Evolutionary conservation across 2,797 vertebrate species (phyloP).

Genomic region (Gambusia yucatana): DNA sequence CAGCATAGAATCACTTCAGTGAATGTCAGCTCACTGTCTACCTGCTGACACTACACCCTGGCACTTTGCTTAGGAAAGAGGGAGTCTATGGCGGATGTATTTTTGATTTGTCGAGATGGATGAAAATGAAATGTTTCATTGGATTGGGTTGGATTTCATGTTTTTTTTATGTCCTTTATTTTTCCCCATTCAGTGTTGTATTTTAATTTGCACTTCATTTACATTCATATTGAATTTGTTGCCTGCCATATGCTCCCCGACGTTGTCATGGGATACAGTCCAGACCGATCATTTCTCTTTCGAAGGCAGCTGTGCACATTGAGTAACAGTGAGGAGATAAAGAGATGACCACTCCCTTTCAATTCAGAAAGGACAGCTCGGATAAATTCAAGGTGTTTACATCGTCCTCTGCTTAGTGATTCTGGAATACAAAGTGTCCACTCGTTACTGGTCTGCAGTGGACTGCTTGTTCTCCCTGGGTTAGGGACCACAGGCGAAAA

Average conservation of each 20-base stretch:
- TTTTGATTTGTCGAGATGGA: conserved; percentile 36
- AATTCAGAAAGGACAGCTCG: conserved; percentile 38
- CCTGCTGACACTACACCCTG: conserved; percentile 28
- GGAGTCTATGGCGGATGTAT: conserved; percentile 14
- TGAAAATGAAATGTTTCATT: conserved; percentile 54
- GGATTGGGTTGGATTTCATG: not conserved
- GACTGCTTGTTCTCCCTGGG: not conserved
- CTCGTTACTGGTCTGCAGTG: not conserved
- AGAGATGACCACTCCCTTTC: conserved; percentile 32
- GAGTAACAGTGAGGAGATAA: conserved; percentile 66
- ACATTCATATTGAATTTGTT: conserved; percentile 78
- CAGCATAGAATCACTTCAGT: conserved; percentile 26
- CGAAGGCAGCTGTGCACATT: conserved; percentile 66
- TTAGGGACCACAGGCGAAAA: not conserved
- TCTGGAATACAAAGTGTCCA: conserved; percentile 2
- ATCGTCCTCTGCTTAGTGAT: conserved; percentile 17
- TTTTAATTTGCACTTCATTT: conserved; percentile 75
- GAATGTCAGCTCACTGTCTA: conserved; percentile 44
- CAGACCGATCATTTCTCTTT: conserved; percentile 57
- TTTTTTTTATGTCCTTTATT: conserved; percentile 4
- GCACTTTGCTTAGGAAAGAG: conserved; percentile 31
- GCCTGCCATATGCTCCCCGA: conserved; percentile 69
- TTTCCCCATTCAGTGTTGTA: conserved; percentile 29
- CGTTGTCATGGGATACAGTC: conserved; percentile 74
- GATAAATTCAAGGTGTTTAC: conserved; percentile 38